Base-by-base conservation (phyloP, 2,888 invertebrate genomes). In the Dolichomitus sp. region DNA sequence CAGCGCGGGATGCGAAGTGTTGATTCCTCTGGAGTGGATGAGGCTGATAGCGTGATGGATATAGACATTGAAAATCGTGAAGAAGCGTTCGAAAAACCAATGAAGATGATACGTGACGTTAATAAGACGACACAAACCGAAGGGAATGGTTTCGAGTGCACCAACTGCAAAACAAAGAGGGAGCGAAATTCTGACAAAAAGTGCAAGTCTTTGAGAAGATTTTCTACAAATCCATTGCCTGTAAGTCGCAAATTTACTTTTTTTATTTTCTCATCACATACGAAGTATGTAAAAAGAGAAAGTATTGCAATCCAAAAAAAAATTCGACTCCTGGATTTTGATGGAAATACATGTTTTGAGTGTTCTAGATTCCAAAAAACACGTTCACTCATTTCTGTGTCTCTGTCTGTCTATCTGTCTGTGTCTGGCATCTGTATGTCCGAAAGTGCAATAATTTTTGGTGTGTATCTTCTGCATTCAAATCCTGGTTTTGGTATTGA, bases 61-160 rank as follows among this genome's bases (percentile, higher is more conserved):
- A 59, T 79, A 66, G 76, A 79, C 14, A 23, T 68, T 14, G 70
- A 68, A 3, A 12, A 52, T 19, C 9, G 33, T 14, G 48, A 19
- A 1, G 73, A 23, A 23, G 59, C 12, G 27, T n/a, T 37, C 19
- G 33, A 2, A 19, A 45, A 33, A 37, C n/a, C 33, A 12, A 66
- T 12, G 5, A 70, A 50, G 27, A 17, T 19, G 23, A 54, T 17
- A 52, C 30, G 50, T 12, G 19, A 48, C 19, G 7, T 68, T n/a
- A 27, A 81, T 66, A 66, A 9, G 61, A 72, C 54, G 37, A 80
- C 72, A 2, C 82, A 70, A 50, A 75, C 75, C 30, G 63, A 79
- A 0, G 23, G 30, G 42, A 30, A 45, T 17, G 42, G 9, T 19
- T 33, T 72, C 33, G 59, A 23, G 48, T 50, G 33, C 7, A 14